Conservation (phyloP, 2,888 invertebrate genomes). For the Drosophila borborema region DNA sequence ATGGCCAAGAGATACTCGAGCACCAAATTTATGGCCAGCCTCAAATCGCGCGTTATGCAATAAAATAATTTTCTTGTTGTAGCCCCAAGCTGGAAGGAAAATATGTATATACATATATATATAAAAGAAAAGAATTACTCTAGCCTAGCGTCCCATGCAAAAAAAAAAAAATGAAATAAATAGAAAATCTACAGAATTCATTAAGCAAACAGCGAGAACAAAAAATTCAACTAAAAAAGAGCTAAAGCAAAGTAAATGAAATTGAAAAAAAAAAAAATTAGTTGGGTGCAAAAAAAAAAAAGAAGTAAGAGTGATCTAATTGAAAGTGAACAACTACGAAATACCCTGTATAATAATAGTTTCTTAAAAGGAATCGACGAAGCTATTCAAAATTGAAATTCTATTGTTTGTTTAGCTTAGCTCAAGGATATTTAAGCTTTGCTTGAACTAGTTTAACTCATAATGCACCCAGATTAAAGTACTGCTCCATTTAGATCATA, state of each 20-base stretch:
- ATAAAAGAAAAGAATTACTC: conserved; percentile 1
- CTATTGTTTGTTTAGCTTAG: too few relatives aligned
- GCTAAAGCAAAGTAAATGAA: conserved; percentile 20
- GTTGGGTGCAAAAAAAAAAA: conserved; percentile 18
- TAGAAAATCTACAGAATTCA: conserved; percentile 65
- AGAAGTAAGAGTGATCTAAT: neutral
- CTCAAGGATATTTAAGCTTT: too few relatives aligned
- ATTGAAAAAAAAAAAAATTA: conserved; percentile 29
- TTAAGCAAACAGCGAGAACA: conserved; percentile 47
- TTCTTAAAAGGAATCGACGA: too few relatives aligned
- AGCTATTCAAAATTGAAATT: too few relatives aligned
- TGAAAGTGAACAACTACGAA: neutral
- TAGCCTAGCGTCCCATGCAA: conserved; percentile 22
- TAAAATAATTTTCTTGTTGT: conserved; percentile 70
- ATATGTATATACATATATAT: neutral
- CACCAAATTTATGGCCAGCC: conserved; percentile 74
- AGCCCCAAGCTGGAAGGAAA: conserved; percentile 14
- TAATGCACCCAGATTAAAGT: too few relatives aligned
- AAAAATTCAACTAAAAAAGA: conserved; percentile 6
- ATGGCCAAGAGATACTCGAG: conserved; percentile 65
- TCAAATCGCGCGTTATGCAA: conserved; percentile 78
- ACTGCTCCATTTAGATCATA: too few relatives aligned
- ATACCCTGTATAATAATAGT: neutral
- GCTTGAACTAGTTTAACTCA: too few relatives aligned
- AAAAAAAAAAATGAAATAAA: conserved; percentile 10